phyloP scores from a whole-genome alignment of 1,140 invertebrate genomes.

The Coptotermes formosanus region DNA sequence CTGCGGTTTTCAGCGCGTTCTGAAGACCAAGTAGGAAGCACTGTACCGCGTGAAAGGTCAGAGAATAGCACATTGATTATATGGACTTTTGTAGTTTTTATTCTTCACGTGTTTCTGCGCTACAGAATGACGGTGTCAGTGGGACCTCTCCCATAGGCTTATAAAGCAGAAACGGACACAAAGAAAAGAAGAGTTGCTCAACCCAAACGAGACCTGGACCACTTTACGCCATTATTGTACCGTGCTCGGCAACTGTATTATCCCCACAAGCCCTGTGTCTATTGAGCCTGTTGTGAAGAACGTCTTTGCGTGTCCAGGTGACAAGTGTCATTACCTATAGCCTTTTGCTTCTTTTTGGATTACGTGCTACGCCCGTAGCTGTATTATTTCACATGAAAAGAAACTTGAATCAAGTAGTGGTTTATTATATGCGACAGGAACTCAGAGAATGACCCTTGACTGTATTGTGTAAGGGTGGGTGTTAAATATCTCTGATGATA shows the following conservation, averaged over 20 bases:
- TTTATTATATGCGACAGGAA: conserved; percentile 17
- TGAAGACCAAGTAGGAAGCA: too few species aligned
- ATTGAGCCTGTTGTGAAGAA: neutral
- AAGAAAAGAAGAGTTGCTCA: neutral
- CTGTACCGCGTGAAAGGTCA: too few species aligned
- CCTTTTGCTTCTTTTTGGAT: conserved; percentile 12
- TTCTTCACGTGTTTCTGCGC: neutral
- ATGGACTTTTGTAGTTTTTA: neutral
- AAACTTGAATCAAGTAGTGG: conserved; percentile 16
- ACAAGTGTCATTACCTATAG: conserved; percentile 19
- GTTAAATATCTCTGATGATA: conserved; percentile 17
- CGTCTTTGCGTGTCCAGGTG: conserved; percentile 5
- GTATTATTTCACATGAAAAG: conserved; percentile 20
- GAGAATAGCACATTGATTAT: neutral
- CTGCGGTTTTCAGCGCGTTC: too few species aligned
- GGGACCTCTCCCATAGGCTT: neutral
- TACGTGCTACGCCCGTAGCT: neutral
- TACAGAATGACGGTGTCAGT: neutral
- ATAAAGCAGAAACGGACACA: conserved; percentile 11
- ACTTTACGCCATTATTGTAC: conserved; percentile 19
- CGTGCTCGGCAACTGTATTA: neutral
- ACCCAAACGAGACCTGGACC: conserved; percentile 9
- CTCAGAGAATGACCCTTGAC: neutral
- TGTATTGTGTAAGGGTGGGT: neutral
- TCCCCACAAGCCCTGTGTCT: neutral